phyloP scores from a whole-genome alignment of 2,113 vertebrate species.

The Trachemys scripta region DNA sequence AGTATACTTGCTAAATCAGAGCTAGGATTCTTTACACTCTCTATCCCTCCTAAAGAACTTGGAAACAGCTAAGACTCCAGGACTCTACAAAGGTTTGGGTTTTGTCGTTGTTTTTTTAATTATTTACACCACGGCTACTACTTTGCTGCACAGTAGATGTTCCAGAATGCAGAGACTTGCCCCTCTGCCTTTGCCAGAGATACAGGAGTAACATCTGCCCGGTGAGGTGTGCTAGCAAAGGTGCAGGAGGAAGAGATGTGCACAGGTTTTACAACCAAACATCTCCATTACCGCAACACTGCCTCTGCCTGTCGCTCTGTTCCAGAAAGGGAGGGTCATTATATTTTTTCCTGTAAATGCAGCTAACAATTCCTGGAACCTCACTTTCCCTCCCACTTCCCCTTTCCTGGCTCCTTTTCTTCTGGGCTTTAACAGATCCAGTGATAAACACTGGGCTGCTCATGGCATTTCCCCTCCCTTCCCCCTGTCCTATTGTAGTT shows the following conservation, averaged over 20 bases:
- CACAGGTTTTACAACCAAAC: background rate
- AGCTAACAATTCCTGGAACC: slow-evolving; percentile 67
- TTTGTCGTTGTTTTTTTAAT: background rate
- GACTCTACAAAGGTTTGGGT: rapidly evolving
- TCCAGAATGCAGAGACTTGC: background rate
- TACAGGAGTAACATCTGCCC: rapidly evolving
- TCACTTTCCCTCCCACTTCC: slow-evolving; percentile 47
- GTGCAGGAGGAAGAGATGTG: background rate
- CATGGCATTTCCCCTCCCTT: background rate
- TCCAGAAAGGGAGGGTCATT: background rate
- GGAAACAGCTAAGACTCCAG: rapidly evolving
- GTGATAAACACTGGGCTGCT: background rate
- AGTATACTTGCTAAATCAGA: background rate
- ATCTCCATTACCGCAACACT: background rate
- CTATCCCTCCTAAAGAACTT: rapidly evolving
- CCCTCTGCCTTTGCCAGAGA: background rate
- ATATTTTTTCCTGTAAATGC: slow-evolving; percentile 53
- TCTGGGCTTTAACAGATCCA: background rate
- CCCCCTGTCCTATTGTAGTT: background rate
- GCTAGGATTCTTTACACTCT: background rate
- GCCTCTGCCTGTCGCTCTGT: background rate
- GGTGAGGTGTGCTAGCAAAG: rapidly evolving
- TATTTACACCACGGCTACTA: background rate
- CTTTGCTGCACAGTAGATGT: background rate
- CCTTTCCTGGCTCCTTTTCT: slow-evolving; percentile 57